A percentile compares a stretch with the other conserved stretches of the same genome.
These are phyloP conservation scores for Acipenser transmontanus DNA, from an alignment of 2,797 vertebrate genomes.

Conservation along the genomic window DNA sequence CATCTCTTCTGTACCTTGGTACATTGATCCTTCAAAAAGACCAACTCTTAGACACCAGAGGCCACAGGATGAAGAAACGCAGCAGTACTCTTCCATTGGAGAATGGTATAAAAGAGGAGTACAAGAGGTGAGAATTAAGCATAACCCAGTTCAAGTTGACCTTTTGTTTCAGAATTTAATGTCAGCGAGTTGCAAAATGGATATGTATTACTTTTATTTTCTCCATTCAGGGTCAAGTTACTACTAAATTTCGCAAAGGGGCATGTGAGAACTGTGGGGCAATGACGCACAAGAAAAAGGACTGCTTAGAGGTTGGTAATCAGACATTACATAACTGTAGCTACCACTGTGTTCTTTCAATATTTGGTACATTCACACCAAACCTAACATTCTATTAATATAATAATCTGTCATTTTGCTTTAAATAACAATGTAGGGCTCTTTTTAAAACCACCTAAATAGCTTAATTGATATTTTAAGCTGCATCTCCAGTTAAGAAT, in stretches of 20 bases:
- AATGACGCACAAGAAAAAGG: conserved; percentile 88
- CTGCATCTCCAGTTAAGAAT: too few relatives aligned
- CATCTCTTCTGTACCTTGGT: conserved; percentile 96
- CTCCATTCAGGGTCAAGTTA: conserved; percentile 54
- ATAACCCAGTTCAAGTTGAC: background rate
- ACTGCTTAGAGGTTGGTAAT: conserved; percentile 85
- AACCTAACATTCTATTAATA: too few relatives aligned
- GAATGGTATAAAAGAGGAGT: conserved; percentile 95
- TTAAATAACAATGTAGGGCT: too few relatives aligned
- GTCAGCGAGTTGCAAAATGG: background rate
- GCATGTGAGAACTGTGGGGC: conserved; percentile 94
- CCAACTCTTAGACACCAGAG: conserved; percentile 95
- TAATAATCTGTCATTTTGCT: too few relatives aligned
- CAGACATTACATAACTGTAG: too few relatives aligned
- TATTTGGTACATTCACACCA: too few relatives aligned
- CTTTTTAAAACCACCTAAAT: too few relatives aligned
- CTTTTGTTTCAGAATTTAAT: background rate
- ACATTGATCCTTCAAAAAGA: conserved; percentile 93
- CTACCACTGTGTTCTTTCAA: too few relatives aligned
- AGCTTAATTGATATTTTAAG: too few relatives aligned
- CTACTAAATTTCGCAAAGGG: conserved; percentile 82
- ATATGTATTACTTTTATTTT: background rate
- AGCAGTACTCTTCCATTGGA: conserved; percentile 62
- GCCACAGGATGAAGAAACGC: conserved; percentile 74
- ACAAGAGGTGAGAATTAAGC: conserved; percentile 67